Percentiles rank a stretch among this genome's conserved stretches.
Conservation (phyloP, 2,797 vertebrate species). For the Bradypodion pumilum region DNA sequence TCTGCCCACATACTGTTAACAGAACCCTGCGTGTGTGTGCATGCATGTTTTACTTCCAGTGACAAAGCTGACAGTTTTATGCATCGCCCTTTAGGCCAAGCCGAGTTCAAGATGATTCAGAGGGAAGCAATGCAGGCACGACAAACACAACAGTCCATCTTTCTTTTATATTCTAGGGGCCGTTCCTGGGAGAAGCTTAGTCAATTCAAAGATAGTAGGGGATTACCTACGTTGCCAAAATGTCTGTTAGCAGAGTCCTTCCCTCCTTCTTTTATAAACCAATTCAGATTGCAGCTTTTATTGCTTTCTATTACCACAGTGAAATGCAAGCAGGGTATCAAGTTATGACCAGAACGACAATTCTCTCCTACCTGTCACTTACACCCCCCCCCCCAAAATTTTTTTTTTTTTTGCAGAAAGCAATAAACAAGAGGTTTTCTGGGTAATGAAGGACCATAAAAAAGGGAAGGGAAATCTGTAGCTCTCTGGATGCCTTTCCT, state of each 20-base stretch:
- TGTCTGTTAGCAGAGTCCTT: not conserved
- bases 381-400: too few relatives aligned
- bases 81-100: not conserved
- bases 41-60: not conserved
- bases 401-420: not conserved
- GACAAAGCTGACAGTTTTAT: not conserved
- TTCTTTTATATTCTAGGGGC: slow-evolving; percentile 7
- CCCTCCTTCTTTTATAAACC: not conserved
- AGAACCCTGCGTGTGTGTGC: not conserved
- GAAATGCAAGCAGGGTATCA: not conserved
- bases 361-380: too few relatives aligned
- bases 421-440: not conserved
- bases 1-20: not conserved
- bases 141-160: not conserved
- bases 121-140: not conserved
- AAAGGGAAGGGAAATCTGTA: not conserved
- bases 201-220: not conserved
- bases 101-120: not conserved
- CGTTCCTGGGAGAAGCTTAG: not conserved
- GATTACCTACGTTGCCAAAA: not conserved
- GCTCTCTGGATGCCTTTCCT: not conserved
- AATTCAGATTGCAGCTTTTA: not conserved
- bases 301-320: not conserved
- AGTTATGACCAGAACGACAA: not conserved
- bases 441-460: too few relatives aligned